Base-by-base conservation (phyloP, 2,797 vertebrate genomes). In the Esox lucius region DNA sequence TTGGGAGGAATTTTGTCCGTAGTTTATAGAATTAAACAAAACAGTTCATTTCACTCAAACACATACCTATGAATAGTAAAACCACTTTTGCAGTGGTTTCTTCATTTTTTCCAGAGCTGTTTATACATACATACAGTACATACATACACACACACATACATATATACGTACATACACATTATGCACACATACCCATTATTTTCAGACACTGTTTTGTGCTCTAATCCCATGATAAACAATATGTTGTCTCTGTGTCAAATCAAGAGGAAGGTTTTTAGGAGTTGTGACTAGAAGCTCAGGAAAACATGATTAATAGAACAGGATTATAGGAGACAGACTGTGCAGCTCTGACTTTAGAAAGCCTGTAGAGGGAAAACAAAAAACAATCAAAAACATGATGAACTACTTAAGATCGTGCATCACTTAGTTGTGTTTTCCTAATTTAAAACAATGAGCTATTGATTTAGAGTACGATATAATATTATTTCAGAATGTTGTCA, bases 291-390 rank as follows among this genome's bases (percentile, higher is more conserved):
- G 62, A 49, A 69, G 81, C 81, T 89, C 78, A 68, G 86, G 81
- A 89, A 91, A 87, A 88, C 78, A 76, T 87, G 89, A 91, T 93
- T 93, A 93, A 94, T 94, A 90, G 87, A 94, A 92, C 87, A 90
- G 90, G 87, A 93, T 92, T 92, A 93, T 87, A 86, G 87, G 91
- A 87, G 83, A 82, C 86, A 88, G 87, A 78, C 85, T 89, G 87
- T 87, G 89, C 89, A 85, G 88, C 80, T 74, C 87, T 87, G 86
- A 90, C 88, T 93, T 91, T 92, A 93, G 93, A 91, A 92, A 93
- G 92, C 89, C 89, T 89, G 83, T 46, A 77, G 90, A 91, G 90
- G 84, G 77, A 89, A 90, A 87, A 91, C 87, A 92, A 88, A 86
- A 80, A 83, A 85, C 80, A 85, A 85, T 83, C 74, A 85, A 75